Evolutionary conservation across 2,888 invertebrate genomes (phyloP).

Genomic region (Drosophila nigricruria): DNA sequence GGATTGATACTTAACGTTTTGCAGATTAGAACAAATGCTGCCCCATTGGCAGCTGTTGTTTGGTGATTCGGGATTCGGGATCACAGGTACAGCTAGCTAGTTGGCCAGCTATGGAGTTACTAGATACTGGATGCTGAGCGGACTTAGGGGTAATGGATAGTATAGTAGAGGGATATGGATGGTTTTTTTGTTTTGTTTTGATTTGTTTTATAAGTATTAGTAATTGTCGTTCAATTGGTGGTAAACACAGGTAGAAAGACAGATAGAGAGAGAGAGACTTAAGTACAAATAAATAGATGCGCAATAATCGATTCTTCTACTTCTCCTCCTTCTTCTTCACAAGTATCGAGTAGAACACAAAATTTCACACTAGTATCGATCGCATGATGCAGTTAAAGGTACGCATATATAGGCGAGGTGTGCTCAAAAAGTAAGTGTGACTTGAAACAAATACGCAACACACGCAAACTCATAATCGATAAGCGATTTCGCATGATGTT

Average conservation of each 20-base stretch:
- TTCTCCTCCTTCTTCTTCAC: not conserved
- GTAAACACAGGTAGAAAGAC: not conserved
- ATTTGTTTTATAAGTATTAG: constrained; percentile 54
- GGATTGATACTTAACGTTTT: constrained; percentile 54
- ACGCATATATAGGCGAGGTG: not conserved
- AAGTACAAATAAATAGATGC: constrained; percentile 3
- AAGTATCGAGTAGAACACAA: not conserved
- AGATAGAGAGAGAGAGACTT: not conserved
- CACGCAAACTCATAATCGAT: not conserved
- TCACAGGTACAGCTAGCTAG: constrained; percentile 27
- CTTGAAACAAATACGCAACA: not conserved
- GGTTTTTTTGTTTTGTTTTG: constrained; percentile 6
- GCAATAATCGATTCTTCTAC: not conserved
- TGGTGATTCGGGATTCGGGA: constrained; percentile 39
- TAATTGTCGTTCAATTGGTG: constrained; percentile 44
- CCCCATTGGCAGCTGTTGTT: constrained; percentile 30
- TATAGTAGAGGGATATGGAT: constrained; percentile 5
- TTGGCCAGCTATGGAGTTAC: constrained; percentile 4
- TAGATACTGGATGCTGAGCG: constrained; percentile 3
- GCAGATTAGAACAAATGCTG: constrained; percentile 25
- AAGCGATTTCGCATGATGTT: not conserved
- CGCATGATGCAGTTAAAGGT: not conserved
- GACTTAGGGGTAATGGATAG: not conserved
- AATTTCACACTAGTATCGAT: not conserved
- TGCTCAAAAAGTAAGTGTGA: not conserved